A percentile compares a stretch with the other conserved stretches of the same genome.
phyloP scores from a whole-genome alignment of 2,113 vertebrate species.

The Tyrannus savana region DNA sequence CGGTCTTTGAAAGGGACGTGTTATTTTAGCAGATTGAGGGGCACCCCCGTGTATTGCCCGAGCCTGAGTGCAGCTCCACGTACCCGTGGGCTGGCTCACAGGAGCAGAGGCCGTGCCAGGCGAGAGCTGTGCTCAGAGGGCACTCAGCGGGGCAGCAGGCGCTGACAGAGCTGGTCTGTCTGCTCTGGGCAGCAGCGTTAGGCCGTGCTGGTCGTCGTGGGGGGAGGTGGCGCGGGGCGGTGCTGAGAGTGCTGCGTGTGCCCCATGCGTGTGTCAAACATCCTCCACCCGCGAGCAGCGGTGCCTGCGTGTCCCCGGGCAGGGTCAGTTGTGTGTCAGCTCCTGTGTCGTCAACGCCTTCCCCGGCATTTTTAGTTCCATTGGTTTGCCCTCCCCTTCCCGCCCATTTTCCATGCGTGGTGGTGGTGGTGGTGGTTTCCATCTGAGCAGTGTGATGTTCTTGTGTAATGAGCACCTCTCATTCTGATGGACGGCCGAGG shows the following conservation, averaged over 20 bases:
- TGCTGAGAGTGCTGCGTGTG: constrained; percentile 2
- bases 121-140: not conserved
- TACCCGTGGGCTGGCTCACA: not conserved
- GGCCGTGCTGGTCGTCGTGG: not conserved
- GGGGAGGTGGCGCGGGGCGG: not conserved
- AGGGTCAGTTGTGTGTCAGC: constrained; percentile 10
- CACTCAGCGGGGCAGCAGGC: not conserved
- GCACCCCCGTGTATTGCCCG: not conserved
- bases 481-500: not conserved
- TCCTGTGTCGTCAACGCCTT: not conserved
- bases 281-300: constrained; percentile 47
- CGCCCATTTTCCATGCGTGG: constrained; percentile 65
- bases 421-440: constrained; percentile 64
- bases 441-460: not conserved
- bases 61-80: accelerated
- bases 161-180: not conserved
- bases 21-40: not conserved
- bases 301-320: constrained; percentile 24
- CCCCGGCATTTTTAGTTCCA: constrained; percentile 22
- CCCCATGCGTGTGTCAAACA: constrained; percentile 54
- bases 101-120: not conserved
- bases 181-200: not conserved
- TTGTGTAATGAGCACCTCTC: not conserved
- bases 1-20: not conserved
- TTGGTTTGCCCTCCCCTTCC: constrained; percentile 9